Evolutionary conservation across 2,888 invertebrate genomes (phyloP).

Genomic region (Drosophila limbata): DNA sequence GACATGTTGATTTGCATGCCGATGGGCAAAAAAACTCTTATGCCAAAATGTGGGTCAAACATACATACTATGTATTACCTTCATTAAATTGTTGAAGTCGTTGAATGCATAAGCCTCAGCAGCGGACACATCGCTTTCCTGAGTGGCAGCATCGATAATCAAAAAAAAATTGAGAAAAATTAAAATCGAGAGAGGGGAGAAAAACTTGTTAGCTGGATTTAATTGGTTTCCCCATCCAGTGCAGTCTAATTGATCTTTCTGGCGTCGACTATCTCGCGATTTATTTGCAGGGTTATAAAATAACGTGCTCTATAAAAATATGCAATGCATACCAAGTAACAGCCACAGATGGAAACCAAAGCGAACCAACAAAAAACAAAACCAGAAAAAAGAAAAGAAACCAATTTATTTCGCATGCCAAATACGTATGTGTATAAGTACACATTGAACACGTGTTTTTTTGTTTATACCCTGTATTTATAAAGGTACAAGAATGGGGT

Average conservation of each 20-base stretch:
- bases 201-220: conserved; percentile 23
- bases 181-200: not conserved
- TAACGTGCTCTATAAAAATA: conserved; percentile 53
- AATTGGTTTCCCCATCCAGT: conserved; percentile 17
- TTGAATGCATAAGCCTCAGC: conserved; percentile 88
- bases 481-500: not conserved
- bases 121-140: conserved; percentile 89
- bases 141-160: conserved; percentile 28
- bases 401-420: conserved; percentile 59
- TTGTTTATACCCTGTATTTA: conserved; percentile 16
- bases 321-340: conserved; percentile 52
- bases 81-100: conserved; percentile 88
- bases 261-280: conserved; percentile 5
- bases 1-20: conserved; percentile 45
- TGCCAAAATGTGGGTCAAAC: conserved; percentile 66
- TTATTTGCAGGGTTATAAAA: conserved; percentile 36
- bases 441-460: conserved; percentile 57
- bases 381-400: conserved; percentile 15
- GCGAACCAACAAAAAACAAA: conserved; percentile 18
- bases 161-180: not conserved
- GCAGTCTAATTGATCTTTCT: conserved; percentile 18
- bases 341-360: conserved; percentile 19
- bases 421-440: conserved; percentile 24
- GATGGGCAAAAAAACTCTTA: not conserved
- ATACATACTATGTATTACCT: conserved; percentile 86